phyloP scores from a whole-genome alignment of 35 echinoderm and acorn worm species.

The Stichopus chloronotus region DNA sequence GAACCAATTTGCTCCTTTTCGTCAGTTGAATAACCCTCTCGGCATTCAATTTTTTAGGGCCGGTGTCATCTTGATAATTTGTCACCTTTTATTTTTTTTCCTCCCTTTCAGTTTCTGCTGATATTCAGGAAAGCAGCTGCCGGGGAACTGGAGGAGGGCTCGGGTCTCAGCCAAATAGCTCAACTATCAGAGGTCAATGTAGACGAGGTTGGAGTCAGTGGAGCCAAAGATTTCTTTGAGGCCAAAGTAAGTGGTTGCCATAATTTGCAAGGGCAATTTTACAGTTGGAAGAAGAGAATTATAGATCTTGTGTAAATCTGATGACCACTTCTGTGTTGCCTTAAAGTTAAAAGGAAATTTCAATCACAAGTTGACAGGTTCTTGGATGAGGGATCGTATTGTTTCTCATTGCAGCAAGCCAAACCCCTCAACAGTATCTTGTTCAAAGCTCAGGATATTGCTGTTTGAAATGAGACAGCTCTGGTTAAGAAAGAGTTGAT shows the following conservation, averaged over 20 bases:
- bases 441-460: too few species aligned
- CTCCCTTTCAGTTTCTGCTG: conserved; percentile 78
- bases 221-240: conserved; percentile 95
- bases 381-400: too few species aligned
- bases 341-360: too few species aligned
- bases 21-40: too few species aligned
- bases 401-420: too few species aligned
- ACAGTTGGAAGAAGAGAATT: neutral
- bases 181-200: conserved; percentile 84
- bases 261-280: neutral
- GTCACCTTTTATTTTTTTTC: neutral
- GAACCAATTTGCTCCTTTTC: too few species aligned
- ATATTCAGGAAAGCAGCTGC: conserved; percentile 96
- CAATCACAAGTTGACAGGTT: too few species aligned
- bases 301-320: neutral
- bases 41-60: too few species aligned
- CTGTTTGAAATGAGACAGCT: too few species aligned
- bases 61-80: too few species aligned
- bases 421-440: too few species aligned
- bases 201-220: conserved; percentile 80
- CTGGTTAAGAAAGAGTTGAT: too few species aligned
- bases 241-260: conserved; percentile 68
- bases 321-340: neutral
- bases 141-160: conserved; percentile 72
- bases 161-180: conserved; percentile 81